Conservation (phyloP, 2,888 invertebrate genomes). For the Melieria omissa region DNA sequence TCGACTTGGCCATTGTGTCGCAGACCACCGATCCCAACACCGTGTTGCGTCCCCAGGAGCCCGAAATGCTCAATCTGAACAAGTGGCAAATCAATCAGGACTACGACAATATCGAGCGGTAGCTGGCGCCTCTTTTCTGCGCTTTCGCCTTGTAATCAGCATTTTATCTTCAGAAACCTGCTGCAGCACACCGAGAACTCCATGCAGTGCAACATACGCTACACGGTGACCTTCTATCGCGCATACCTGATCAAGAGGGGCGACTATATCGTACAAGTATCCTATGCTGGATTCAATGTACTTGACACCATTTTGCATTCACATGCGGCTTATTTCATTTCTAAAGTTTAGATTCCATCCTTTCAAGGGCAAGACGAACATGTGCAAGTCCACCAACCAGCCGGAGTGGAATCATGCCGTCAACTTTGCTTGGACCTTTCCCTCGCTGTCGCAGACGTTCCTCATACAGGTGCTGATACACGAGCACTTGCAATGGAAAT, state of each 20-base stretch:
- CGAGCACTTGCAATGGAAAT: slow-evolving; percentile 67
- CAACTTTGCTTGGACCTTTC: slow-evolving; percentile 83
- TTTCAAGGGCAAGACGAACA: slow-evolving; percentile 74
- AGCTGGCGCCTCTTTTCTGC: background rate
- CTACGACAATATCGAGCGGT: slow-evolving; percentile 78
- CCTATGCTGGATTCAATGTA: slow-evolving; percentile 57
- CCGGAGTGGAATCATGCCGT: slow-evolving; percentile 84
- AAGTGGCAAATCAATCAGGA: slow-evolving; percentile 61
- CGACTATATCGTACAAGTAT: slow-evolving; percentile 61
- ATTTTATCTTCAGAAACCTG: slow-evolving; percentile 51
- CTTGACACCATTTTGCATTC: slow-evolving; percentile 21
- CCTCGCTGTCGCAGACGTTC: slow-evolving; percentile 80
- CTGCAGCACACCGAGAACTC: slow-evolving; percentile 50
- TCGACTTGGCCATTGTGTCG: slow-evolving; percentile 80
- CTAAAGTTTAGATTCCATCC: slow-evolving; percentile 55
- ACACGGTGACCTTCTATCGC: slow-evolving; percentile 70
- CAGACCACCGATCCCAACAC: slow-evolving; percentile 55
- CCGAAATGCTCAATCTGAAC: slow-evolving; percentile 40
- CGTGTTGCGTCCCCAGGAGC: slow-evolving; percentile 34
- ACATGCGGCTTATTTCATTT: slow-evolving; percentile 42
- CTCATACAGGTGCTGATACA: slow-evolving; percentile 72
- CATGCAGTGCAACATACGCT: slow-evolving; percentile 65
- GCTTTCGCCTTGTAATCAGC: background rate
- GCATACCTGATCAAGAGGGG: slow-evolving; percentile 67
- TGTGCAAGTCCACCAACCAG: slow-evolving; percentile 71